These are phyloP conservation scores for Halcyon malimbica DNA, from an alignment of 2,113 vertebrate species.

Conservation along the genomic window DNA sequence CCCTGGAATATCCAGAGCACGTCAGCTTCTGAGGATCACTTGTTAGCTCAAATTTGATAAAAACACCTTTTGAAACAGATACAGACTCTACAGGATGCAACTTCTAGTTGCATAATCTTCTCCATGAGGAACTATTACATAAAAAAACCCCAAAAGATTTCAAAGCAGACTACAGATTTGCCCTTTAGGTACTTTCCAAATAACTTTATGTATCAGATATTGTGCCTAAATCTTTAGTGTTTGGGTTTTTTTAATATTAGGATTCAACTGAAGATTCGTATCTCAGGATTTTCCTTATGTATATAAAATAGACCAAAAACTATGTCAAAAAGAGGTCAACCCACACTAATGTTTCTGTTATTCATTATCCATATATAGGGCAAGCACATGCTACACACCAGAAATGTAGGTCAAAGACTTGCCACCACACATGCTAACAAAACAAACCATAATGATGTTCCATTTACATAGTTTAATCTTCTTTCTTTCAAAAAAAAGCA, in stretches of 20 bases:
- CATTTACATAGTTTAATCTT: background rate
- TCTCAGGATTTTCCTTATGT: background rate
- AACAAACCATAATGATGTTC: background rate
- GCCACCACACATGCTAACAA: background rate
- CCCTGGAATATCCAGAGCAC: background rate
- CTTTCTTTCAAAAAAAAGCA: background rate
- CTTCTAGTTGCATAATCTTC: background rate
- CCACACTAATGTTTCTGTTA: background rate
- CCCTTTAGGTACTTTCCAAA: background rate
- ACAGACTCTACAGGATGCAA: background rate
- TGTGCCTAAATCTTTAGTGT: background rate
- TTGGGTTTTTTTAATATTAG: background rate
- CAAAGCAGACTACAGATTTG: background rate
- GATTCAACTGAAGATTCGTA: background rate
- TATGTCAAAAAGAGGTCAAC: background rate
- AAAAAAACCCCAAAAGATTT: background rate
- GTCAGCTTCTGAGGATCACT: background rate
- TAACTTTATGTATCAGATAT: background rate
- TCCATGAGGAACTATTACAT: background rate
- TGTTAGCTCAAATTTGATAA: background rate
- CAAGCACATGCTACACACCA: background rate
- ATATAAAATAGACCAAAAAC: background rate
- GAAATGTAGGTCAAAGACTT: slow-evolving; percentile 55
- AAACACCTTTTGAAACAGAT: background rate
- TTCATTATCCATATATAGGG: background rate